phyloP scores from a whole-genome alignment of 2,113 vertebrate species.

The Castor canadensis region DNA sequence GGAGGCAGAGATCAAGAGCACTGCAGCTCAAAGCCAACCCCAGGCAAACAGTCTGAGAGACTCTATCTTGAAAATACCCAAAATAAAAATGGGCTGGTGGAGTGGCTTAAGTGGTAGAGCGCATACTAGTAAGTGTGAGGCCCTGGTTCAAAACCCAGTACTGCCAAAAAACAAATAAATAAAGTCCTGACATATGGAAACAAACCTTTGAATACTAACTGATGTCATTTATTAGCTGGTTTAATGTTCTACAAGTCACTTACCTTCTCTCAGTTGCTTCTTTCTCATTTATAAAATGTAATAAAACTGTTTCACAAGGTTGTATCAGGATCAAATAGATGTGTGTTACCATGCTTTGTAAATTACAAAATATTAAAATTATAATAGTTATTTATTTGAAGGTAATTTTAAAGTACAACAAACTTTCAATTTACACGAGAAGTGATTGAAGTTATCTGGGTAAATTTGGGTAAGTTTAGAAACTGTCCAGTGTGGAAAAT shows the following conservation, averaged over 20 bases:
- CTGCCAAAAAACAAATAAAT: neutral
- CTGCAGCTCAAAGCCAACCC: too few relatives aligned
- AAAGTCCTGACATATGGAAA: neutral
- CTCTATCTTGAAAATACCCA: too few relatives aligned
- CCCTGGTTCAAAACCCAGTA: too few relatives aligned
- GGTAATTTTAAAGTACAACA: constrained; percentile 36
- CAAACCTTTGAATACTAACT: constrained; percentile 11
- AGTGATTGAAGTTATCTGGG: neutral
- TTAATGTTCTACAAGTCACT: constrained; percentile 40
- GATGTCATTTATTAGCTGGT: constrained; percentile 11
- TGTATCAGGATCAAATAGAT: constrained; percentile 39
- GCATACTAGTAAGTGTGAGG: too few relatives aligned
- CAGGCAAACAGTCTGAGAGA: too few relatives aligned
- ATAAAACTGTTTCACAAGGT: constrained; percentile 37
- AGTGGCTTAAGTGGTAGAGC: too few relatives aligned
- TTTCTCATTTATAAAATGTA: constrained; percentile 44
- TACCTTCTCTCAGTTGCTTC: constrained; percentile 15
- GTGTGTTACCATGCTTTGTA: constrained; percentile 41
- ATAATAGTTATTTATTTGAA: constrained; percentile 43
- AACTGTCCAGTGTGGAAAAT: constrained; percentile 28
- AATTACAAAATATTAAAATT: constrained; percentile 47
- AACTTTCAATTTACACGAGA: constrained; percentile 47
- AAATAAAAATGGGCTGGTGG: too few relatives aligned
- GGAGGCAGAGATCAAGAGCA: too few relatives aligned
- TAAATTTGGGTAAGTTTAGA: neutral